A percentile compares a stretch with the other conserved stretches of the same genome.
These are phyloP conservation scores for Gadopsis marmoratus DNA, from an alignment of 2,797 vertebrate genomes.

Conservation along the genomic window DNA sequence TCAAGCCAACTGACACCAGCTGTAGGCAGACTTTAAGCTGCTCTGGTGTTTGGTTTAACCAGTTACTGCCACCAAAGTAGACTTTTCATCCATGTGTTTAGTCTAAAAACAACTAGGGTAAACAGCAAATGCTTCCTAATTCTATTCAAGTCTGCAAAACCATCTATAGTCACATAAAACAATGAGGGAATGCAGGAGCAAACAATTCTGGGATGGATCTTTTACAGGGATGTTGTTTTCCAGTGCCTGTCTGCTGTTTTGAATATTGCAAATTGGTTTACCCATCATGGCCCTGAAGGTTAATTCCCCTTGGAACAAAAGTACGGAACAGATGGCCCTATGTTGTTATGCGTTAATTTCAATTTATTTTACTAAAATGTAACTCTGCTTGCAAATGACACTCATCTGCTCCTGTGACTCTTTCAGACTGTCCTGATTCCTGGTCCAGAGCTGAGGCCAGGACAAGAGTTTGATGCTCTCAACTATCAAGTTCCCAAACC, in stretches of 20 bases:
- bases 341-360: background rate
- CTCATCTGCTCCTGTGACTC: background rate
- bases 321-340: background rate
- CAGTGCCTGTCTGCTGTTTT: background rate
- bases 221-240: background rate
- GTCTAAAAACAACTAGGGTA: background rate
- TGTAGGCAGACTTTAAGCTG: background rate
- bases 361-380: background rate
- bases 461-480: constrained; percentile 83
- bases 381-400: background rate
- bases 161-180: background rate
- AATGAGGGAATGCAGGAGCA: background rate
- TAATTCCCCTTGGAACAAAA: background rate
- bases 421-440: constrained; percentile 93
- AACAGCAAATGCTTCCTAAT: background rate
- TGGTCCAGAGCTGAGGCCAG: constrained; percentile 85
- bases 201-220: background rate
- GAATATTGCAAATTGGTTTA: background rate
- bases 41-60: background rate
- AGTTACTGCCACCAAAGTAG: too few species aligned
- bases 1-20: constrained; percentile 2
- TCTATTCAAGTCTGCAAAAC: too few species aligned
- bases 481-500: constrained; percentile 77
- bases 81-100: background rate
- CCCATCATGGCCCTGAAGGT: background rate